Evolutionary conservation across 2,888 invertebrate species (phyloP), one percentile per base, ranked within the genome.

Genomic region (Andricus curvator): DNA sequence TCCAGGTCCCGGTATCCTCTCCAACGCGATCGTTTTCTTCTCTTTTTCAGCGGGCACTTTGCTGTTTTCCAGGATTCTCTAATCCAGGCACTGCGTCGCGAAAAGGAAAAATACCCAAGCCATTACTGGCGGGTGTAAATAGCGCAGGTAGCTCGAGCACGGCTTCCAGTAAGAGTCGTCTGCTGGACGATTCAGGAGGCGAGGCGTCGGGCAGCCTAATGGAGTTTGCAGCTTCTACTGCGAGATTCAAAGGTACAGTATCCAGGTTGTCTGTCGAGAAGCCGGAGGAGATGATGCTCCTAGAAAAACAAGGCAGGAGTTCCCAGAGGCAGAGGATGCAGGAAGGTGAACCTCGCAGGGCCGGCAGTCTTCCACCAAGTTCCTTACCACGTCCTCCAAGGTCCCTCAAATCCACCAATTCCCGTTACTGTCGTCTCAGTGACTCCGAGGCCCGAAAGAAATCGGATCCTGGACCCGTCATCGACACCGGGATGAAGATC

Each of bases 1-100:
- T 91, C 92, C 93, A 83, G 80, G 84, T 84, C 85, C 86, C 84
- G 80, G 84, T 78, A 79, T 80, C 82, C 84, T 85, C 82, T 82
- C 84, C 88, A 91, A 87, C 90, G 84, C 84, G 86, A 83, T 74
- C 89, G 87, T 87, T 87, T 94, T 94, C 93, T 94, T 93, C 94
- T 93, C 93, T 94, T 94, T 95, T 95, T 95, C 95, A 97, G 96
- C 96, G 96, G 89, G 96, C 96, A 91, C 95, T 96, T 90, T 97
- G 97, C 95, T 97, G 96, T 94, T 96, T 97, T 95, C 96, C 96
- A 95, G 95, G 95, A 94, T 95, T 96, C 95, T 93, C 95, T 95
- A 95, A 96, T 95, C 94, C 95, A 95, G 94, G 95, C 95, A 93
- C 95, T 95, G 93, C 95, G 95, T 94, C 95, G 94, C 94, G 96